phyloP scores from a whole-genome alignment of 2,888 invertebrate species.

The Spilosoma lubricipeda region DNA sequence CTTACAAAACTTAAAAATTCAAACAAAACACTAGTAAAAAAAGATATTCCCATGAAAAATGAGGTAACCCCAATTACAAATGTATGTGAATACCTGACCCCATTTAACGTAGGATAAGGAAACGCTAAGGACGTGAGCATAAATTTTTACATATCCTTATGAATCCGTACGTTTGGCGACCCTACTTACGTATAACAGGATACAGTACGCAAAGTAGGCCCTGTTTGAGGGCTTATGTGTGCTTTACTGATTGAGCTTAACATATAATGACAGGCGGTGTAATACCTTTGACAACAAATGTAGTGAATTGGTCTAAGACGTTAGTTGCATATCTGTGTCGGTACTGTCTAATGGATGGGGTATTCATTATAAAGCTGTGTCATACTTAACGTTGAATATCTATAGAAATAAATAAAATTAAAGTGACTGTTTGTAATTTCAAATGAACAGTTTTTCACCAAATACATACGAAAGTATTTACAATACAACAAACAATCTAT shows the following conservation, averaged over 20 bases:
- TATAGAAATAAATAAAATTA: no score
- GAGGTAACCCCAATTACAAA: neutral
- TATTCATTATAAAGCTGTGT: neutral
- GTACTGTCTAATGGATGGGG: neutral
- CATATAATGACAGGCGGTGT: conserved; percentile 38
- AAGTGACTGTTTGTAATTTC: no score
- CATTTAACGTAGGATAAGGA: neutral
- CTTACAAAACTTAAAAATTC: no score
- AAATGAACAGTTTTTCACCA: no score
- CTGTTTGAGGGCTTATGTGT: conserved; percentile 50
- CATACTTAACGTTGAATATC: neutral
- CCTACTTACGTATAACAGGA: conserved; percentile 35
- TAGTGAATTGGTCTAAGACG: conserved; percentile 17
- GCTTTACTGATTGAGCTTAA: conserved; percentile 47
- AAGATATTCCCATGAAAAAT: neutral
- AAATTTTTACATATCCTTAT: neutral
- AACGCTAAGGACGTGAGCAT: neutral
- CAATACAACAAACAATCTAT: no score
- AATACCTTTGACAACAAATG: conserved; percentile 47
- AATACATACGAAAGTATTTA: no score
- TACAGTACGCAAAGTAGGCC: conserved; percentile 42
- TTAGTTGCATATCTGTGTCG: conserved; percentile 6
- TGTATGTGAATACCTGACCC: neutral
- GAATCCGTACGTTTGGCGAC: neutral
- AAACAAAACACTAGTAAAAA: neutral